Evolutionary conservation across 2,797 vertebrate species (phyloP), one percentile per base, ranked within the genome.

Genomic region (Acanthurus leucopareius): DNA sequence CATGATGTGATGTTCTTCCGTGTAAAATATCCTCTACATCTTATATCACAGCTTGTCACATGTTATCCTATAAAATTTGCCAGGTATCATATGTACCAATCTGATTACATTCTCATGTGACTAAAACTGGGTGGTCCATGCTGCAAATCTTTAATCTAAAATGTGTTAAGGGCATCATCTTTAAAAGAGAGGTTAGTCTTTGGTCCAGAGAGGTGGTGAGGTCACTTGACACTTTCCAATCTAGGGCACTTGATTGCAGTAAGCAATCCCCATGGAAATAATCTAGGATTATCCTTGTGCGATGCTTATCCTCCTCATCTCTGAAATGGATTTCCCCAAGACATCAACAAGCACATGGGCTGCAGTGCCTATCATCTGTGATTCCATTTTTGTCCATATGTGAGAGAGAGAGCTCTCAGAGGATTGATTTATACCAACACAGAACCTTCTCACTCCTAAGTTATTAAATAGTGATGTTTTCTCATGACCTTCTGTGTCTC

Each of bases 221-320:
- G 82, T 89, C 84, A 81, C 75, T 91, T 86, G 72, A 87, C 86
- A 81, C 81, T 86, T 92, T 92, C 90, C 80, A 92, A 88, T 92
- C 87, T 86, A 66, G 75, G 80, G 78, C 88, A 88, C 84, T 91
- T 88, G 82, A 93, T 83, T 93, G 88, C 84, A 77, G 80, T 83
- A 84, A 91, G 81, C 85, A 91, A 92, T 92, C 91, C 88, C 85
- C 83, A 83, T 81, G 78, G 86, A 91, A 91, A 92, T 94, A 93
- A 94, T 94, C 92, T 89, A 45, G 91, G 91, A 94, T 94, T 93
- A 94, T 92, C 89, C 86, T 51, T 47, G 83, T 86, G 79, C 80
- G 58, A 77, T 76, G 73, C 73, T 86, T 89, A 92, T 90, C 84
- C 75, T 77, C 77, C 71, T 85, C 80, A 91, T 91, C 86, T 87